A percentile compares a stretch with the other conserved stretches of the same genome.
These are phyloP conservation scores for Chloropsis hardwickii DNA, from an alignment of 2,113 vertebrate genomes.

Conservation along the genomic window DNA sequence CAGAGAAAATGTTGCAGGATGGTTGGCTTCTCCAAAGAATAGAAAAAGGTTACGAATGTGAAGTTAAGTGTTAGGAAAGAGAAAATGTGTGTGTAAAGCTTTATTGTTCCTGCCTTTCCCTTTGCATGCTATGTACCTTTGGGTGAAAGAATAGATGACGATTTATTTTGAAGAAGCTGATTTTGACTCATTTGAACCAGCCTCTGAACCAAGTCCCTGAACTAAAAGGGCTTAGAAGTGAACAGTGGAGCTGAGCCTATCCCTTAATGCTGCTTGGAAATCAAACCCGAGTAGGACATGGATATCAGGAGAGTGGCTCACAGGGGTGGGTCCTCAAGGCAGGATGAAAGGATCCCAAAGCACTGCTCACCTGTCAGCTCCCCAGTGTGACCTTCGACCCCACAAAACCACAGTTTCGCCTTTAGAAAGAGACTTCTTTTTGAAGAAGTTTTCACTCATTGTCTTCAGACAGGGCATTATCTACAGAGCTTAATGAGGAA, in stretches of 20 bases:
- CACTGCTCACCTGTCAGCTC: not conserved
- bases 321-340: not conserved
- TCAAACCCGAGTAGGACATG: accelerated
- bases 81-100: not conserved
- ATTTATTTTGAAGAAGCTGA: not conserved
- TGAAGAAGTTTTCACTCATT: not conserved
- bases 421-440: not conserved
- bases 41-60: not conserved
- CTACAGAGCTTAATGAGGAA: not conserved
- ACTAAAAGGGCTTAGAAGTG: not conserved
- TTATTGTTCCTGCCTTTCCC: not conserved
- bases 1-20: not conserved
- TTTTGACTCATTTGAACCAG: not conserved
- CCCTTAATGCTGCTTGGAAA: not conserved
- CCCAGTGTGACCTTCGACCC: not conserved
- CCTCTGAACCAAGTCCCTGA: not conserved
- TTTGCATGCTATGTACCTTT: not conserved
- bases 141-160: not conserved
- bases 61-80: not conserved
- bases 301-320: not conserved
- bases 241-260: accelerated
- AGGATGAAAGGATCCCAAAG: not conserved
- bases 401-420: not conserved
- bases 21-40: not conserved
- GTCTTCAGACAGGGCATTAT: not conserved